Base-by-base conservation (phyloP, 1,140 invertebrate species). In the Drosophila subpulchrella region DNA sequence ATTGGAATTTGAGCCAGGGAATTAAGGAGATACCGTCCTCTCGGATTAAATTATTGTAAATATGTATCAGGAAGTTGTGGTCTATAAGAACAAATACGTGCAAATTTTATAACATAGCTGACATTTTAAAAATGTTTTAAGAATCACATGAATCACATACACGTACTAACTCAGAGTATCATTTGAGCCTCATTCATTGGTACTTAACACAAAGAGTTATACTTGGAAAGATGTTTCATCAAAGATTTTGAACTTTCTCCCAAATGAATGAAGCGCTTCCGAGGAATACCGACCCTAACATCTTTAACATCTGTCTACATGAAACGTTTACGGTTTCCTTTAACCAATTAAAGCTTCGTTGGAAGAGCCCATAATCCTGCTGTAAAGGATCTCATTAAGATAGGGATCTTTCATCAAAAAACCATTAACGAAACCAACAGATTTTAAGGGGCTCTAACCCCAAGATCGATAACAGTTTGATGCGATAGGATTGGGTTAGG, bases 391-490 rank as follows among this genome's bases (percentile, higher is more conserved):
- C 47, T 59, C 39, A 60, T 59, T 73, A 60, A 73, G 70, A 73
- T 73, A 60, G 47, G 47, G 54, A 73, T 73, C 66, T 72, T 73
- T 60, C 53, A 72, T 53, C 47, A 73, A 71, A 72, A 72, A 60
- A 51, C 32, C 32, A 72, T 60, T 60, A 72, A 54, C 32, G 36
- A 70, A 68, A 66, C 61, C 46, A 68, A 72, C 47, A 47, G 66
- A 72, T 60, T 73, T 71, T 32, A 47, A 39, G 56, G 32, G 39
- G 54, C 58, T 1, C 56, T 60, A 81, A 81, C 57, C 65, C 77
- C 27, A 72, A 63, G 48, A 82, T 78, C 73, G 82, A 85, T 85
- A 71, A 39, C 32, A 30, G 61, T 73, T 54, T 54, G 51, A 56
- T 57, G 32, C 54, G 42, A 65, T 80, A 34, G 51, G 15, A 54